These are phyloP conservation scores for Chloroclysta siterata DNA, from an alignment of 2,888 invertebrate species.

Conservation along the genomic window DNA sequence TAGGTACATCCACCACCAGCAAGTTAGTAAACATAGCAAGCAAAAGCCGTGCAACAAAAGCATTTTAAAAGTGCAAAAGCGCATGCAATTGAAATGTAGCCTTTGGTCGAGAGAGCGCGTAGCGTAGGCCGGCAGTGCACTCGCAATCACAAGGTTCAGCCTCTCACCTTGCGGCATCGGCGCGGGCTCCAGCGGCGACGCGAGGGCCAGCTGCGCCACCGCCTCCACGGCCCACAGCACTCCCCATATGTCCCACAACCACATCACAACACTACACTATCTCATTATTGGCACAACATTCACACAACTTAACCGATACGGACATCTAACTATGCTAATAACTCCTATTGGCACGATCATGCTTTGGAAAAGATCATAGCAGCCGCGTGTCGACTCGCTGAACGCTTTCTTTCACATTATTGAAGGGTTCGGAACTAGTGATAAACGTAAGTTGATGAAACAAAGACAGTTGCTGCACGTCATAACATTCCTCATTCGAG, in stretches of 20 bases:
- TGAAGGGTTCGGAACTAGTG: conserved; percentile 55
- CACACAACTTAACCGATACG: conserved; percentile 81
- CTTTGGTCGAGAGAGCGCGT: conserved; percentile 43
- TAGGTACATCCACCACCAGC: conserved; percentile 14
- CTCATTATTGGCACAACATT: conserved; percentile 85
- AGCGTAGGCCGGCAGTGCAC: conserved; percentile 53
- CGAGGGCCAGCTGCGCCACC: conserved; percentile 70
- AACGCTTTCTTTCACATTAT: conserved; percentile 73
- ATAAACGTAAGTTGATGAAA: conserved; percentile 72
- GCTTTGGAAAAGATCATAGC: conserved; percentile 76
- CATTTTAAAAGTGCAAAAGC: conserved; percentile 45
- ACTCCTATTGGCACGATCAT: conserved; percentile 82
- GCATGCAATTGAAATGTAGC: conserved; percentile 52
- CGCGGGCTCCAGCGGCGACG: conserved; percentile 76
- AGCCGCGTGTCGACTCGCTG: conserved; percentile 56
- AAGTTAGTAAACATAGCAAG: conserved; percentile 15
- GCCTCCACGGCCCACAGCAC: conserved; percentile 77
- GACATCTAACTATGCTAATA: conserved; percentile 81
- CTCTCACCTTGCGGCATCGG: conserved; percentile 77
- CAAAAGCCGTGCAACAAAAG: conserved; percentile 27
- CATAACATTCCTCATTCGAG: conserved; percentile 76
- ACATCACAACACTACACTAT: conserved; percentile 85
- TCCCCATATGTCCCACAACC: conserved; percentile 83
- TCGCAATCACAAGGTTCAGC: conserved; percentile 62
- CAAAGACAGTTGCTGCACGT: conserved; percentile 83